These are phyloP conservation scores for Pelagia noctiluca DNA, from an alignment of 30 jellyfish, hydroid and myxozoan species.

Conservation along the genomic window DNA sequence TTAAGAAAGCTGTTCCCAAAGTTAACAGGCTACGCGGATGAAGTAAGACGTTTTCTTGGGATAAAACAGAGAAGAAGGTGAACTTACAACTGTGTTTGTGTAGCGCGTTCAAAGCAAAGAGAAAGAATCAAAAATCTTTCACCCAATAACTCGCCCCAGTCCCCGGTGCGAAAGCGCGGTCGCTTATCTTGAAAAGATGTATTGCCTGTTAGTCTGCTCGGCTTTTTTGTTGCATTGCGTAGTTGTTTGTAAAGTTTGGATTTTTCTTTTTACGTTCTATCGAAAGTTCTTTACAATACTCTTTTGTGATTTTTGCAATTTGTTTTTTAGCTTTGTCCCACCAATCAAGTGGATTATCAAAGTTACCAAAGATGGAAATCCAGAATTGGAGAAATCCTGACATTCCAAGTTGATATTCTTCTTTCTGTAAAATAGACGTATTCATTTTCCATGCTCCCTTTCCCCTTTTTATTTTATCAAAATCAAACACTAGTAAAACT, in stretches of 20 bases:
- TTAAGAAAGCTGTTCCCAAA: too few species aligned
- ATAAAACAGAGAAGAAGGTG: too few species aligned
- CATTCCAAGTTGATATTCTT: background rate
- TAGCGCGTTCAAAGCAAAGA: too few species aligned
- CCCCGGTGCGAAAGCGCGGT: too few species aligned
- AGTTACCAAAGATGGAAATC: background rate
- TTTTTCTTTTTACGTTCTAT: background rate
- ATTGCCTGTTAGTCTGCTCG: background rate
- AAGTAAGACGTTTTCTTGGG: too few species aligned
- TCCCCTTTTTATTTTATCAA: background rate
- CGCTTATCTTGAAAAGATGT: too few species aligned
- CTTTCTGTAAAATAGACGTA: background rate
- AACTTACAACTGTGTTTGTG: too few species aligned
- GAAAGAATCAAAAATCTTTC: too few species aligned
- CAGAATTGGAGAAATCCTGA: background rate
- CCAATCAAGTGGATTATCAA: background rate
- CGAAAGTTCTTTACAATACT: background rate
- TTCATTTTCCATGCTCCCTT: background rate
- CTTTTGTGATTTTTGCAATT: background rate
- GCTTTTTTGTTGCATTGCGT: constrained; percentile 2
- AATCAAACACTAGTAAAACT: background rate
- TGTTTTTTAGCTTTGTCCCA: background rate
- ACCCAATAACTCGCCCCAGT: too few species aligned
- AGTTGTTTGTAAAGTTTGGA: background rate
- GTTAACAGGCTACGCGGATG: too few species aligned